Evolutionary conservation across 2,888 invertebrate genomes (phyloP).

Genomic region (Xylophagus ater): DNA sequence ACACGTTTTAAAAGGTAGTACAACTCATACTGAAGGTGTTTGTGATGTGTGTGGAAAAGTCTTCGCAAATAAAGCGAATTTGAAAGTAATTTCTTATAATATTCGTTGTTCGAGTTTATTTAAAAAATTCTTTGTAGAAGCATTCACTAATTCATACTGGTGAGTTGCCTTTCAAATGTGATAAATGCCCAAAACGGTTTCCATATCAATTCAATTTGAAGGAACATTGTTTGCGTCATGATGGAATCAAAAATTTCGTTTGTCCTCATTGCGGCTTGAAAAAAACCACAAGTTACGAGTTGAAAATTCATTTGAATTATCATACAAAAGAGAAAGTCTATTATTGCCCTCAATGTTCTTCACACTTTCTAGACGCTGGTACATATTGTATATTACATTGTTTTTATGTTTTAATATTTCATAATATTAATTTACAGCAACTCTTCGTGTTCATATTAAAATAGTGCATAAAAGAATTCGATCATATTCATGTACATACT

Average conservation of each 20-base stretch:
- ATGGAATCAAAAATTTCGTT: slow-evolving; percentile 17
- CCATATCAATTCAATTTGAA: slow-evolving; percentile 16
- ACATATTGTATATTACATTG: no score
- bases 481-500: no score
- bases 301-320: slow-evolving; percentile 14
- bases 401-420: no score
- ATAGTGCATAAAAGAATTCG: no score
- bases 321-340: slow-evolving; percentile 14
- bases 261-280: slow-evolving; percentile 16
- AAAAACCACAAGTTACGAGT: slow-evolving; percentile 14
- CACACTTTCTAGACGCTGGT: no score
- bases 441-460: no score
- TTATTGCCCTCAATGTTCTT: slow-evolving; percentile 13
- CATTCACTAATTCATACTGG: slow-evolving; percentile 13
- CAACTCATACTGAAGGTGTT: no score
- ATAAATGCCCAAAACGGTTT: slow-evolving; percentile 13
- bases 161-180: slow-evolving; percentile 14
- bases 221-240: slow-evolving; percentile 16
- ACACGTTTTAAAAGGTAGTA: slow-evolving; percentile 7
- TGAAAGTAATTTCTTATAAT: slow-evolving; percentile 4
- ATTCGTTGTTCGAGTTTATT: background rate
- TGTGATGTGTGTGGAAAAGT: slow-evolving; percentile 10
- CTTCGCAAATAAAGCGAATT: slow-evolving; percentile 4
- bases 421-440: no score
- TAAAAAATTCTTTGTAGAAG: slow-evolving; percentile 5